These are phyloP conservation scores for Gobiocypris rarus DNA, from an alignment of 2,113 vertebrate species.

Conservation along the genomic window DNA sequence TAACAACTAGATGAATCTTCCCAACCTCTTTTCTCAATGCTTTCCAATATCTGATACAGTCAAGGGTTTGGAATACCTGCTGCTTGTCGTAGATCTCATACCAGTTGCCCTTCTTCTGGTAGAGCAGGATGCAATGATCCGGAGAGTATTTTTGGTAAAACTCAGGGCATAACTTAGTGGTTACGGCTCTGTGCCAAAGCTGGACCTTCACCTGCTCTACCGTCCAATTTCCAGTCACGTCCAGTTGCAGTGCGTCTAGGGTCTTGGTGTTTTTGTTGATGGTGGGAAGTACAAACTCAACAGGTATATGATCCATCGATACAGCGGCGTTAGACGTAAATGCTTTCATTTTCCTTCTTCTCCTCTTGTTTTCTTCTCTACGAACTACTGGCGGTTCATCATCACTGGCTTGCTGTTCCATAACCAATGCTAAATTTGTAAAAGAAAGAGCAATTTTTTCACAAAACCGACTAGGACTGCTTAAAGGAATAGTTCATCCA, in stretches of 20 bases:
- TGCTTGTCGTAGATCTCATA: conserved; percentile 98
- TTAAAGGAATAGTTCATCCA: background rate
- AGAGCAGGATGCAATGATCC: conserved; percentile 91
- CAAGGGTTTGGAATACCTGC: conserved; percentile 95
- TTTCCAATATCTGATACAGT: conserved; percentile 95
- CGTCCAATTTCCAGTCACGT: conserved; percentile 90
- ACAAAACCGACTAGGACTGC: background rate
- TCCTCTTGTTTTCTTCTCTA: conserved; percentile 82
- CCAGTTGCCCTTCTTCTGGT: conserved; percentile 95
- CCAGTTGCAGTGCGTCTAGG: conserved; percentile 78
- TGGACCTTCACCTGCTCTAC: conserved; percentile 96
- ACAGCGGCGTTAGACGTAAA: conserved; percentile 70
- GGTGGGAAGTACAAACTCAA: conserved; percentile 92
- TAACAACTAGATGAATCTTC: conserved; percentile 87
- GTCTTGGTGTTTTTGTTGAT: conserved; percentile 75
- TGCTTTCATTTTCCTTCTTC: conserved; percentile 91
- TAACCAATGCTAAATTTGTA: conserved; percentile 69
- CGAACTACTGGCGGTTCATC: conserved; percentile 81
- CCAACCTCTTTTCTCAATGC: conserved; percentile 86
- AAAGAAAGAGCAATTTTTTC: background rate
- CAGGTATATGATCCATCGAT: conserved; percentile 85
- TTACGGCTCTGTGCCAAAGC: conserved; percentile 90
- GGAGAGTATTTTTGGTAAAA: conserved; percentile 88
- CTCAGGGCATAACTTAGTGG: conserved; percentile 81
- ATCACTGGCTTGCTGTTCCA: conserved; percentile 82